Percentiles rank a stretch among this genome's conserved stretches.
phyloP scores from a whole-genome alignment of 2,797 vertebrate genomes.

The Xiphophorus birchmanni region DNA sequence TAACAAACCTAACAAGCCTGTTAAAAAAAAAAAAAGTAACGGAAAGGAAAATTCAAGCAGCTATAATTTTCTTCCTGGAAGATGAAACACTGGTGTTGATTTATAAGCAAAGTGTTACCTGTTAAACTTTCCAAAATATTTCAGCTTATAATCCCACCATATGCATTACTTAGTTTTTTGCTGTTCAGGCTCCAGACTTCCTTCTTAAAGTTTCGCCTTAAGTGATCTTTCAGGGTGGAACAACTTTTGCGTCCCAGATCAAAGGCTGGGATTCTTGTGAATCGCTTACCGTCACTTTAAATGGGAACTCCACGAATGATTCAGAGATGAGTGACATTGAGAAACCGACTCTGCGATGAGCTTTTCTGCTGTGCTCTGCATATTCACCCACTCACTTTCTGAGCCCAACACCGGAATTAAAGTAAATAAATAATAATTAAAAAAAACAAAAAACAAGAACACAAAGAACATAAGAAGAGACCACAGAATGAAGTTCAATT shows the following conservation, averaged over 20 bases:
- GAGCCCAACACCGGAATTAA: slow-evolving; percentile 26
- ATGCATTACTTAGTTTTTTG: background rate
- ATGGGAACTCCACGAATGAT: slow-evolving; percentile 73
- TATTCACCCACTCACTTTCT: slow-evolving; percentile 35
- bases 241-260: slow-evolving; percentile 10
- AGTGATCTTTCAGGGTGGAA: slow-evolving; percentile 32
- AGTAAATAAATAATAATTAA: slow-evolving; percentile 9
- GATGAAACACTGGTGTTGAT: background rate
- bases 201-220: slow-evolving; percentile 12
- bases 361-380: slow-evolving; percentile 22
- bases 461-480: background rate
- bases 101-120: background rate
- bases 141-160: background rate
- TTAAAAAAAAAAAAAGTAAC: background rate
- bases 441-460: background rate
- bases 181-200: slow-evolving; percentile 14
- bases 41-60: background rate
- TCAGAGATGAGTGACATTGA: slow-evolving; percentile 66
- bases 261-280: slow-evolving; percentile 47
- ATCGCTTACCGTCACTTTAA: slow-evolving; percentile 65
- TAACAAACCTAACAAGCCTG: background rate
- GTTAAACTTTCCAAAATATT: background rate
- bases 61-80: background rate
- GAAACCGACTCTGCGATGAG: slow-evolving; percentile 55
- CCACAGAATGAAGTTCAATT: slow-evolving; percentile 33